phyloP scores from a whole-genome alignment of 2,113 vertebrate genomes.

The Okapia johnstoni region DNA sequence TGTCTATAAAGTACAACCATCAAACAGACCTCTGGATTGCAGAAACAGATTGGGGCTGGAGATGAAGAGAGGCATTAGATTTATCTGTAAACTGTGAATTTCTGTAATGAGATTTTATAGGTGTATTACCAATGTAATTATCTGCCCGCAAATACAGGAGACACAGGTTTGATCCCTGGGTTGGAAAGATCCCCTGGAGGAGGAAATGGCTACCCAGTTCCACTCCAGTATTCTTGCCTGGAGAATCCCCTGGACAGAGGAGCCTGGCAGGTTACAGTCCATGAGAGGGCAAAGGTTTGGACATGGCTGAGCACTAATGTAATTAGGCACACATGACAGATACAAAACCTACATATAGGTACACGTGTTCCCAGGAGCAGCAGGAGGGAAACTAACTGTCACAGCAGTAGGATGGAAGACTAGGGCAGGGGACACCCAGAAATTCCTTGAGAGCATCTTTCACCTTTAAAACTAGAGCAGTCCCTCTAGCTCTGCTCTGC shows the following conservation, averaged over 20 bases:
- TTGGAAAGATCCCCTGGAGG: neutral
- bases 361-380: neutral
- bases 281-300: neutral
- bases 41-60: neutral
- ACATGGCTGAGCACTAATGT: neutral
- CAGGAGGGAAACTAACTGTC: neutral
- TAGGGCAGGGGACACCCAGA: neutral
- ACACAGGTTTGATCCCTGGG: neutral
- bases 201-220: neutral
- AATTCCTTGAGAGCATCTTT: neutral
- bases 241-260: neutral
- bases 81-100: neutral
- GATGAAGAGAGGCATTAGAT: neutral
- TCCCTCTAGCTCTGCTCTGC: neutral
- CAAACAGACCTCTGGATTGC: neutral
- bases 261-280: neutral
- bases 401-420: neutral
- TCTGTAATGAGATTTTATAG: neutral
- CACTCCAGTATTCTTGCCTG: neutral
- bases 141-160: neutral
- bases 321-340: neutral
- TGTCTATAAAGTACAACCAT: neutral
- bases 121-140: neutral
- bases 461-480: neutral
- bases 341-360: neutral